phyloP scores from a whole-genome alignment of 23 tunicate genomes.

The Halocynthia aurantium region DNA sequence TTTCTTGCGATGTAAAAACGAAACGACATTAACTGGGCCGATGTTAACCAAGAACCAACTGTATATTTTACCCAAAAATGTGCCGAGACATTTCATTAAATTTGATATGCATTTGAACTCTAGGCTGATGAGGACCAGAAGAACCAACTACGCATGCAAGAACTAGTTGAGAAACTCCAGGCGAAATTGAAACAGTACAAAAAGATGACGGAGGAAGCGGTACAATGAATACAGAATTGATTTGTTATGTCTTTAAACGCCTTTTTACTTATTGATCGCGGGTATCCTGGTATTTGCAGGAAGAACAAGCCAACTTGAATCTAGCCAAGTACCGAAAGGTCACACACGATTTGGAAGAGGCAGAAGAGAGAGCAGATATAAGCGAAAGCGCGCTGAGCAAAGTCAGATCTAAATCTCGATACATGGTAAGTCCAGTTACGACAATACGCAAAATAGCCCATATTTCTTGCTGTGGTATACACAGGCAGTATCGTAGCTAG shows the following conservation, averaged over 20 bases:
- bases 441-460: not conserved
- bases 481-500: too few species aligned
- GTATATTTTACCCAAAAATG: too few species aligned
- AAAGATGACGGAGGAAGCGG: conserved; percentile 96
- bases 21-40: too few species aligned
- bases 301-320: conserved; percentile 95
- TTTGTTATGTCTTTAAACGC: not conserved
- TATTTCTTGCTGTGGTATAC: too few species aligned
- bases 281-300: conserved; percentile 32
- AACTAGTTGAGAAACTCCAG: conserved; percentile 95
- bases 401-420: conserved; percentile 93
- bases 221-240: conserved; percentile 7
- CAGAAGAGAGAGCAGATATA: conserved; percentile 97
- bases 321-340: conserved; percentile 89
- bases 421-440: conserved; percentile 55
- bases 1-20: too few species aligned
- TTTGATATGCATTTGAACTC: too few species aligned
- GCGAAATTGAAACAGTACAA: conserved; percentile 95
- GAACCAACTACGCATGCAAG: conserved; percentile 92
- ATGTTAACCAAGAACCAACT: too few species aligned
- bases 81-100: too few species aligned
- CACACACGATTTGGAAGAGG: conserved; percentile 94
- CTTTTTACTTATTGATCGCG: not conserved
- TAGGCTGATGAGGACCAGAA: conserved; percentile 97
- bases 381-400: conserved; percentile 96